A percentile compares a stretch with the other conserved stretches of the same genome.
phyloP scores from a whole-genome alignment of 2,113 vertebrate genomes.

The Siphamia tubifer region DNA sequence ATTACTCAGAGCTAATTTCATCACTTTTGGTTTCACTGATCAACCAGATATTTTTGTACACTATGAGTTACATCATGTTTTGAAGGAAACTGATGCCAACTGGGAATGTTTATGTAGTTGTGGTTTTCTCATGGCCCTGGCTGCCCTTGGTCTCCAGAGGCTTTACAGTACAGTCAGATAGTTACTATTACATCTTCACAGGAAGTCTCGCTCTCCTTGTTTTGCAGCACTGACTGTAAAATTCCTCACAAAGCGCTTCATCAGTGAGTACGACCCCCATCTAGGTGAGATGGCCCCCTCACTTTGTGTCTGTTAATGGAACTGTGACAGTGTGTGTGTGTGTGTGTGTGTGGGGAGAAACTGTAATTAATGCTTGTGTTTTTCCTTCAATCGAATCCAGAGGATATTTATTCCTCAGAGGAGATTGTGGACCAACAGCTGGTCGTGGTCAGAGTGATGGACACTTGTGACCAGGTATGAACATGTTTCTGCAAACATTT shows the following conservation, averaged over 20 bases:
- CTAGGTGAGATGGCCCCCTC: slow-evolving; percentile 83
- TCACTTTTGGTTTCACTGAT: no score
- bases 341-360: no score
- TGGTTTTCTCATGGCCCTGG: slow-evolving; percentile 22
- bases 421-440: slow-evolving; percentile 89
- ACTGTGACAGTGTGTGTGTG: background rate
- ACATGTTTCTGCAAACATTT: background rate
- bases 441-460: slow-evolving; percentile 89
- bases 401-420: slow-evolving; percentile 89
- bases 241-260: slow-evolving; percentile 93
- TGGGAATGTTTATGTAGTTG: slow-evolving; percentile 3
- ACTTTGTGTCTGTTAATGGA: background rate
- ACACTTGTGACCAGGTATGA: slow-evolving; percentile 89
- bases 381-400: slow-evolving; percentile 67
- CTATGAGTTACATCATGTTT: background rate
- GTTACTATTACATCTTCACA: background rate
- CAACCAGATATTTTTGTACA: background rate
- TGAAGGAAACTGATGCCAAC: background rate
- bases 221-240: slow-evolving; percentile 88
- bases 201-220: background rate
- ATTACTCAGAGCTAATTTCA: no score
- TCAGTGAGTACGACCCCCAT: slow-evolving; percentile 92
- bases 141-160: background rate
- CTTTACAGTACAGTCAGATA: background rate
- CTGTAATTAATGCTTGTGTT: background rate